A percentile compares a stretch with the other conserved stretches of the same genome.
These are phyloP conservation scores for Sepiola atlantica DNA, from an alignment of 2,888 invertebrate species.

Conservation along the genomic window DNA sequence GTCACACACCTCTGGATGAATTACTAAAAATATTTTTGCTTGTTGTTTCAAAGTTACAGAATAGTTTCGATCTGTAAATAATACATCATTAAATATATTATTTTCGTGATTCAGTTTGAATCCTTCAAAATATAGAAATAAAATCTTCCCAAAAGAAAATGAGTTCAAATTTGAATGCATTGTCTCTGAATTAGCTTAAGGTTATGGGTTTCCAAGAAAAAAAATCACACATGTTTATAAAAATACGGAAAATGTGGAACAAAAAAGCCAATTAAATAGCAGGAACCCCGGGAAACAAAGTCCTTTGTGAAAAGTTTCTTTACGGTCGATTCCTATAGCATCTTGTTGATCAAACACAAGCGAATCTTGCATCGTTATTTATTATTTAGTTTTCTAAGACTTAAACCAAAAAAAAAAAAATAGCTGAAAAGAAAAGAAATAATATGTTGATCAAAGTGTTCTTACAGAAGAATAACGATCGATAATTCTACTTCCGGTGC, in stretches of 20 bases:
- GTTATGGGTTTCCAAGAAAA: background rate
- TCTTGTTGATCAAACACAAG: background rate
- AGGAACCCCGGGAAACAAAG: background rate
- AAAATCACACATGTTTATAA: background rate
- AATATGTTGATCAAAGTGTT: background rate
- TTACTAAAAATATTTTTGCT: too few species aligned
- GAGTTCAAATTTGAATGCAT: background rate
- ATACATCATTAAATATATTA: background rate
- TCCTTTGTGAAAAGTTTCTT: background rate
- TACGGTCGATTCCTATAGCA: background rate
- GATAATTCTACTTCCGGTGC: background rate
- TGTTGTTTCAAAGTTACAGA: background rate
- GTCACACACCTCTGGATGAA: too few species aligned
- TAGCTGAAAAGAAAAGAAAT: background rate
- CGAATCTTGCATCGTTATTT: background rate
- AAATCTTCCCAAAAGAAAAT: background rate
- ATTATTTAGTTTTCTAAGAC: background rate
- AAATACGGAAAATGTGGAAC: background rate
- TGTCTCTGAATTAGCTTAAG: background rate
- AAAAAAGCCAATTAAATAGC: background rate
- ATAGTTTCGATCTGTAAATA: background rate
- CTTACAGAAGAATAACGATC: background rate
- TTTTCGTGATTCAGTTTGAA: background rate
- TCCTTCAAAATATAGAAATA: background rate
- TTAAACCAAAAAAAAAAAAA: background rate